A percentile compares a stretch with the other conserved stretches of the same genome.
These are phyloP conservation scores for Idaea aversata DNA, from an alignment of 2,888 invertebrate species.

Conservation along the genomic window DNA sequence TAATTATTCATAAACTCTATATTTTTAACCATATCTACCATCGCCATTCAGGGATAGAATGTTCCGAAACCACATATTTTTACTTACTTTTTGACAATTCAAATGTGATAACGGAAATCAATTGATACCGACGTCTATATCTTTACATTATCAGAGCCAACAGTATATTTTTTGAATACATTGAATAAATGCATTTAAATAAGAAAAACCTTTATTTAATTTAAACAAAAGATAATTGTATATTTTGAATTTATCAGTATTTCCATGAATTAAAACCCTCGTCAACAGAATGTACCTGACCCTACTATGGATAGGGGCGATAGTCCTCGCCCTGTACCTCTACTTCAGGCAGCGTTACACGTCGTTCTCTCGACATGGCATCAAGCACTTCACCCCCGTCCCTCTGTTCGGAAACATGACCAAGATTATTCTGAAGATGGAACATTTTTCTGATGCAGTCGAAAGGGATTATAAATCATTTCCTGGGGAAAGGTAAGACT, in stretches of 20 bases:
- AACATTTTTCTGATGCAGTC: slow-evolving; percentile 36
- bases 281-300: slow-evolving; percentile 34
- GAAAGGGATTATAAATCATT: slow-evolving; percentile 33
- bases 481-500: slow-evolving; percentile 42
- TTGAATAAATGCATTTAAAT: too few relatives aligned
- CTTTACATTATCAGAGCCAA: too few relatives aligned
- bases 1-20: too few relatives aligned
- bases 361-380: slow-evolving; percentile 37
- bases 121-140: too few relatives aligned
- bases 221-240: background rate
- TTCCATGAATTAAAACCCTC: background rate
- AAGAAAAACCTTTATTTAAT: too few relatives aligned
- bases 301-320: slow-evolving; percentile 37
- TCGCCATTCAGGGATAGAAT: too few relatives aligned
- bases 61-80: too few relatives aligned
- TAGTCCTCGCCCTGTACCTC: slow-evolving; percentile 31
- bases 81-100: too few relatives aligned
- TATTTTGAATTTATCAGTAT: background rate
- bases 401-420: slow-evolving; percentile 33
- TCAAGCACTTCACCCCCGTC: slow-evolving; percentile 34
- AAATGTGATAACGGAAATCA: too few relatives aligned
- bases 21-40: too few relatives aligned
- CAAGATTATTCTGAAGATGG: slow-evolving; percentile 24
- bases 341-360: slow-evolving; percentile 39
- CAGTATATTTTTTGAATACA: too few relatives aligned